Evolutionary conservation across 2,113 vertebrate genomes (phyloP).

Genomic region (Xerus inauris): DNA sequence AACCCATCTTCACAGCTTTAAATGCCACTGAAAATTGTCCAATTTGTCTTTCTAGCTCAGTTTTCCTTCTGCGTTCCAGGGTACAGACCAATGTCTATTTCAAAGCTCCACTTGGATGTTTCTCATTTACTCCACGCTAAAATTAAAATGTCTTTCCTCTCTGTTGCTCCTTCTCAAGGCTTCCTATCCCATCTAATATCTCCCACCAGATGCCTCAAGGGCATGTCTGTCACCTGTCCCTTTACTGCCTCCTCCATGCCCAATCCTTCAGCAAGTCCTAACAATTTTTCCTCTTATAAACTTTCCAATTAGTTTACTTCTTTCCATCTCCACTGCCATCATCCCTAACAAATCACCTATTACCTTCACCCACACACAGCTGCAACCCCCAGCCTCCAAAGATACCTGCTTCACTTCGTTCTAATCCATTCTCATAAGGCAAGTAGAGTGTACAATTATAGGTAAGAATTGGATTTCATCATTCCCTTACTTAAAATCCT

Average conservation of each 20-base stretch:
- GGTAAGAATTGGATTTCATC: not conserved
- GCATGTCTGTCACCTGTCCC: not conserved
- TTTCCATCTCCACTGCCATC: not conserved
- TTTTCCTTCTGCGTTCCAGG: not conserved
- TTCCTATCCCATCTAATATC: not conserved
- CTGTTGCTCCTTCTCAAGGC: not conserved
- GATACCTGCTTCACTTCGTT: not conserved
- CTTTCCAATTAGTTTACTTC: not conserved
- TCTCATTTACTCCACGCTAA: not conserved
- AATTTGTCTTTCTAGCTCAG: not conserved
- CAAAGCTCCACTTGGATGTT: not conserved
- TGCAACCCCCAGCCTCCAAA: too few relatives aligned
- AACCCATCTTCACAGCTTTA: not conserved
- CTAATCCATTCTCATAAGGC: slow-evolving; percentile 12
- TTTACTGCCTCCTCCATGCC: not conserved
- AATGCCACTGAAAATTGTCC: not conserved
- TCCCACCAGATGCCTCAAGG: not conserved
- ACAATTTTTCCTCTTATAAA: not conserved
- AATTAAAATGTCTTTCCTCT: not conserved
- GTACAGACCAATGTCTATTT: not conserved
- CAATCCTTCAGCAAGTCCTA: not conserved
- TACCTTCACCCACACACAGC: not conserved
- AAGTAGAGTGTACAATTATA: not conserved
- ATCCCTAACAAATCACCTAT: not conserved
- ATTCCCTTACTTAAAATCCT: not conserved